Evolutionary conservation across 2,113 vertebrate genomes (phyloP).

Genomic region (Acanthochromis polyacanthus): DNA sequence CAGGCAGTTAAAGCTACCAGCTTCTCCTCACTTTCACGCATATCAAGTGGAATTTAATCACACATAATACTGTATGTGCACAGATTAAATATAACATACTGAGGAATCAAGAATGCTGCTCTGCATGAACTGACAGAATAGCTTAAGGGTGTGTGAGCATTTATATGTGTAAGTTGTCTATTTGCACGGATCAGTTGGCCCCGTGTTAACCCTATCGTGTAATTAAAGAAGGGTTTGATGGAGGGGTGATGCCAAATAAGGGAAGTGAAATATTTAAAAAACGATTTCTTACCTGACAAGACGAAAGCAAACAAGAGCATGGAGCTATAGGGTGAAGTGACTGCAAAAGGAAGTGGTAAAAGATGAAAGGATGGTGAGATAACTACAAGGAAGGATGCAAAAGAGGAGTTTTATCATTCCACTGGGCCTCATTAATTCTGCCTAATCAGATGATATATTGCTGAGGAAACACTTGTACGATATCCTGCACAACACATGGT

Average conservation of each 20-base stretch:
- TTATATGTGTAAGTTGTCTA: conserved; percentile 3
- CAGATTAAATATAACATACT: conserved; percentile 41
- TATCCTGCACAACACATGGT: conserved; percentile 53
- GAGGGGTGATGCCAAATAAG: background rate
- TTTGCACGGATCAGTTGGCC: background rate
- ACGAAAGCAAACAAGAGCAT: background rate
- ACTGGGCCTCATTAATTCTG: conserved; percentile 74
- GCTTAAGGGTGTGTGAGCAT: background rate
- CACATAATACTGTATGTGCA: conserved; percentile 33
- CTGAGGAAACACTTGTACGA: conserved; percentile 71
- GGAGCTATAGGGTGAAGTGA: conserved; percentile 43
- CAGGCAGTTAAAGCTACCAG: conserved; percentile 54
- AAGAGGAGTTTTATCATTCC: conserved; percentile 57
- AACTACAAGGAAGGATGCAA: conserved; percentile 64
- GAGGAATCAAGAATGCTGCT: conserved; percentile 33
- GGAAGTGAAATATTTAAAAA: background rate
- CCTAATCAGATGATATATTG: conserved; percentile 73
- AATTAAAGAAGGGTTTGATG: background rate
- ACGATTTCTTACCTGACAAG: background rate
- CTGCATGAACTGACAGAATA: conserved; percentile 14
- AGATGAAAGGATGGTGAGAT: conserved; percentile 54
- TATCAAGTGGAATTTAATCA: conserved; percentile 49
- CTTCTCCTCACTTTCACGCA: conserved; percentile 39
- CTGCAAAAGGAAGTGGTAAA: conserved; percentile 47
- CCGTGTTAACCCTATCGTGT: background rate